Conservation (phyloP, 2,888 invertebrate species). For the Elegia similella region DNA sequence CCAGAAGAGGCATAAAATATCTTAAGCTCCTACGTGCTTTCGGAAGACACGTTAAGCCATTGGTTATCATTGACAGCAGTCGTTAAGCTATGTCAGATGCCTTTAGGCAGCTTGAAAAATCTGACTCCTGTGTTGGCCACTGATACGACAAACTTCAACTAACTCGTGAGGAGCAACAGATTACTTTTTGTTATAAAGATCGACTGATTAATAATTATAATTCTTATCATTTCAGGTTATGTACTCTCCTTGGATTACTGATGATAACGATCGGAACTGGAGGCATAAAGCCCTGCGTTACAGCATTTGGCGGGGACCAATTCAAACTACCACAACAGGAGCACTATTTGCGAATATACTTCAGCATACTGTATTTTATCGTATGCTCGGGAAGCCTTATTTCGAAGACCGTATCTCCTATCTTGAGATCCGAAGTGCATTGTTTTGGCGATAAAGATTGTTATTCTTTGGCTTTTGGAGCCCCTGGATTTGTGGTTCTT, state of each 20-base stretch:
- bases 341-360: conserved; percentile 85
- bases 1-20: too few species aligned
- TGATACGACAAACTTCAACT: too few species aligned
- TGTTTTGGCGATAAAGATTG: conserved; percentile 86
- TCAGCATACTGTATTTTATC: conserved; percentile 89
- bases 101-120: too few species aligned
- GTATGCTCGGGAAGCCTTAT: conserved; percentile 85
- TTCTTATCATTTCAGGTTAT: conserved; percentile 58
- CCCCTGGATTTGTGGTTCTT: conserved; percentile 87
- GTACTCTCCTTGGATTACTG: conserved; percentile 85
- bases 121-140: too few species aligned
- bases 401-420: conserved; percentile 88
- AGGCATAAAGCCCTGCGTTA: conserved; percentile 91
- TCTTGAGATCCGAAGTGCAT: conserved; percentile 84
- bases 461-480: conserved; percentile 88
- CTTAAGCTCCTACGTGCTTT: too few species aligned
- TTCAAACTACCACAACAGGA: conserved; percentile 84
- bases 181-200: too few species aligned
- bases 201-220: too few species aligned
- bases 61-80: too few species aligned
- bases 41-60: too few species aligned
- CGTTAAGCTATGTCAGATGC: too few species aligned
- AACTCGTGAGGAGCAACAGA: too few species aligned
- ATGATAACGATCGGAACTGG: conserved; percentile 89
- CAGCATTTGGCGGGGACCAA: conserved; percentile 92